Conservation (phyloP, 2,797 vertebrate species). For the Neosalanx taihuensis region DNA sequence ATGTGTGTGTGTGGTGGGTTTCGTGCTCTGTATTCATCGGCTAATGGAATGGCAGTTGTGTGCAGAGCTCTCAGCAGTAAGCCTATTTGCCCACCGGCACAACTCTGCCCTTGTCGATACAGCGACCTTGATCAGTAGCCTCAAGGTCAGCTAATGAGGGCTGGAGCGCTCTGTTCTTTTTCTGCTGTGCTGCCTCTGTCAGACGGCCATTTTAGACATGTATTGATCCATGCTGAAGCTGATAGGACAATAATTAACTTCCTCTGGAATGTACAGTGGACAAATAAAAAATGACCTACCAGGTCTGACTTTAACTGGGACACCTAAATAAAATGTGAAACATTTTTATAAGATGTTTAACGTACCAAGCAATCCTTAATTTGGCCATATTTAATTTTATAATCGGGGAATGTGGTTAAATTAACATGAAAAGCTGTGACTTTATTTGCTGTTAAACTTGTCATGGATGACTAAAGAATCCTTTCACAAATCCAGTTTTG, state of each 20-base stretch:
- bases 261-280: constrained; percentile 25
- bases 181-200: not conserved
- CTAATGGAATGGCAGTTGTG: not conserved
- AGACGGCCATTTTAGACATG: constrained; percentile 51
- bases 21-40: constrained; percentile 1
- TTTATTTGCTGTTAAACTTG: constrained; percentile 28
- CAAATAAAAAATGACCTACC: constrained; percentile 15
- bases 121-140: constrained; percentile 62
- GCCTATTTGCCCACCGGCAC: not conserved
- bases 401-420: not conserved
- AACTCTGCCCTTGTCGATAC: constrained; percentile 60
- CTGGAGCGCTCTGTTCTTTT: constrained; percentile 12
- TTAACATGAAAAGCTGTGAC: constrained; percentile 9
- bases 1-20: constrained; percentile 21
- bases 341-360: no score
- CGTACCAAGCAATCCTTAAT: no score
- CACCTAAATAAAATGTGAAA: no score
- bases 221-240: constrained; percentile 59
- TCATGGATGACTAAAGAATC: constrained; percentile 31
- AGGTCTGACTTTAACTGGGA: no score
- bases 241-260: constrained; percentile 60
- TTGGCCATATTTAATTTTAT: no score
- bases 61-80: not conserved
- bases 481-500: not conserved
- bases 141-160: constrained; percentile 68